Evolutionary conservation across 2,797 vertebrate genomes (phyloP).

Genomic region (Takifugu ocellatus): DNA sequence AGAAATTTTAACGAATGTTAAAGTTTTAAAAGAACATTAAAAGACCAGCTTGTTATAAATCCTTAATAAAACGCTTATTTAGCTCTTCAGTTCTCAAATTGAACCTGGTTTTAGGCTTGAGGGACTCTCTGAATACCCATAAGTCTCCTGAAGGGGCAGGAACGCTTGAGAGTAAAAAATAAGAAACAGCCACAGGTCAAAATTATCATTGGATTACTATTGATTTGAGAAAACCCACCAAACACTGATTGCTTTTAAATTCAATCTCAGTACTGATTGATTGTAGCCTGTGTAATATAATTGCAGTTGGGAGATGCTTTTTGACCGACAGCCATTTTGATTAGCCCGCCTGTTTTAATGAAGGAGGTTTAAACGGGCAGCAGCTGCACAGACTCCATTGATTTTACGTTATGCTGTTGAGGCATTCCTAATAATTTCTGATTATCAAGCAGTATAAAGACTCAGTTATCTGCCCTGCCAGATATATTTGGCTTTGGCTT

Average conservation of each 20-base stretch:
- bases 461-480: slow-evolving; percentile 1
- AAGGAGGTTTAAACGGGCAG: slow-evolving; percentile 42
- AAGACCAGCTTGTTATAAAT: not conserved
- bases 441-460: slow-evolving; percentile 22
- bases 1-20: too few relatives aligned
- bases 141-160: slow-evolving; percentile 24
- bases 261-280: slow-evolving; percentile 73
- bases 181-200: slow-evolving; percentile 62
- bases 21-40: too few relatives aligned
- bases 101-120: slow-evolving; percentile 48
- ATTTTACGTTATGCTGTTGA: slow-evolving; percentile 24
- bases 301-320: slow-evolving; percentile 49
- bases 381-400: not conserved
- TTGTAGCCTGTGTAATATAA: slow-evolving; percentile 62
- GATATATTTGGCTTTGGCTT: slow-evolving; percentile 6
- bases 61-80: not conserved
- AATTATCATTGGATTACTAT: slow-evolving; percentile 78
- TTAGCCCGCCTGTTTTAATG: slow-evolving; percentile 59
- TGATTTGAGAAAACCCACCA: slow-evolving; percentile 64
- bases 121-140: slow-evolving; percentile 61
- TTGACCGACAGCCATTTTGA: slow-evolving; percentile 70
- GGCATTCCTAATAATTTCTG: slow-evolving; percentile 22
- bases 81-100: not conserved
- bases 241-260: slow-evolving; percentile 79
- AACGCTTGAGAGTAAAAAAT: slow-evolving; percentile 42